Percentiles rank a stretch among this genome's conserved stretches.
These are phyloP conservation scores for Reticulitermes speratus DNA, from an alignment of 1,140 invertebrate genomes.

Conservation along the genomic window DNA sequence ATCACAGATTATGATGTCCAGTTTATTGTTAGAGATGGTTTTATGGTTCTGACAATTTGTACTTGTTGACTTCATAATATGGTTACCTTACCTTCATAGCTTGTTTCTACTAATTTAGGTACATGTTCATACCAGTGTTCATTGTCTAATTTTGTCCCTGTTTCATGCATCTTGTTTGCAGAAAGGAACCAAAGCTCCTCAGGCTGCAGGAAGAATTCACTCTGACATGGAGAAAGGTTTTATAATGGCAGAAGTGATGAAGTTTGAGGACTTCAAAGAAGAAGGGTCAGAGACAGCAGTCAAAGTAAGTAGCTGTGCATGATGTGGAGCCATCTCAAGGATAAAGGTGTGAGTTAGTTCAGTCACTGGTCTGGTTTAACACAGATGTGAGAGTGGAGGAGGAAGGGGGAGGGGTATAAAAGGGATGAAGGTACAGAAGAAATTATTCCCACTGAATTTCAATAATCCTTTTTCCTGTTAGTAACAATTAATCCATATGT, in stretches of 20 bases:
- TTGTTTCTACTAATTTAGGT: too few relatives aligned
- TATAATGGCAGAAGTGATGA: conserved; percentile 99
- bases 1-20: too few relatives aligned
- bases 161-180: conserved; percentile 48
- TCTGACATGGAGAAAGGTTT: conserved; percentile 99
- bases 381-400: not conserved
- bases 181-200: conserved; percentile 97
- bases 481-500: too few relatives aligned
- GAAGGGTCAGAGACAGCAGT: conserved; percentile 86
- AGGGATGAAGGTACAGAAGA: not conserved
- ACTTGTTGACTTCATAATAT: too few relatives aligned
- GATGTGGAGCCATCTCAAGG: too few relatives aligned
- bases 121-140: too few relatives aligned
- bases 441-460: not conserved
- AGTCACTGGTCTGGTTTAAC: not conserved
- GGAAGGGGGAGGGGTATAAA: not conserved
- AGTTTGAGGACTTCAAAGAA: conserved; percentile 96
- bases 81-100: too few relatives aligned
- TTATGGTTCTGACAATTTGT: too few relatives aligned
- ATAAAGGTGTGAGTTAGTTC: not conserved
- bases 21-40: too few relatives aligned
- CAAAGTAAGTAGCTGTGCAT: conserved; percentile 59
- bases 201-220: conserved; percentile 97
- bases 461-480: not conserved
- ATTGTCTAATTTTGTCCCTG: too few relatives aligned